Conservation (phyloP, 2,888 invertebrate genomes). For the Ophraella communa region DNA sequence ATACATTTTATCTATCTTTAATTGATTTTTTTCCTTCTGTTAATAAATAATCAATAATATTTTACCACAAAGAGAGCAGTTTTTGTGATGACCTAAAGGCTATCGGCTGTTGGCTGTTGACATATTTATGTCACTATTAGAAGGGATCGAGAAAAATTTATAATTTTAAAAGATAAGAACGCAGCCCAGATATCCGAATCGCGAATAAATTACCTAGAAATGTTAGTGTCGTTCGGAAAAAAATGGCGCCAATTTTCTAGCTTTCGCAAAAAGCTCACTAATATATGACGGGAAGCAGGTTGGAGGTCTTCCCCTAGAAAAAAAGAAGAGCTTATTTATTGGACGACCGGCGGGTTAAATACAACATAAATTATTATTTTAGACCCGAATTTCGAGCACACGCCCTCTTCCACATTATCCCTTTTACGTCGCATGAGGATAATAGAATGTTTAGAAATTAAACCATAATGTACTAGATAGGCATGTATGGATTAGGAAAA, state of each 20-base stretch:
- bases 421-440: too few species aligned
- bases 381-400: neutral
- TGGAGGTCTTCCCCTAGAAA: neutral
- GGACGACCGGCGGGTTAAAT: neutral
- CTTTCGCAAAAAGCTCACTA: slow-evolving; percentile 12
- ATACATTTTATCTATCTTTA: too few species aligned
- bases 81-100: too few species aligned
- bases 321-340: slow-evolving; percentile 4
- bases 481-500: too few species aligned
- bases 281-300: slow-evolving; percentile 13
- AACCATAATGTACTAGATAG: too few species aligned
- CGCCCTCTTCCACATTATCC: too few species aligned
- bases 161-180: slow-evolving; percentile 15
- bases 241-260: slow-evolving; percentile 21
- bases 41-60: too few species aligned
- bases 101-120: neutral
- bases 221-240: slow-evolving; percentile 9
- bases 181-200: neutral
- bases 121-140: neutral
- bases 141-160: neutral
- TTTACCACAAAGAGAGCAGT: too few species aligned
- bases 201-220: slow-evolving; percentile 16
- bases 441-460: too few species aligned
- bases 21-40: too few species aligned
- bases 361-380: slow-evolving; percentile 11